phyloP scores from a whole-genome alignment of 2,113 vertebrate species.

The Psettodes erumei region DNA sequence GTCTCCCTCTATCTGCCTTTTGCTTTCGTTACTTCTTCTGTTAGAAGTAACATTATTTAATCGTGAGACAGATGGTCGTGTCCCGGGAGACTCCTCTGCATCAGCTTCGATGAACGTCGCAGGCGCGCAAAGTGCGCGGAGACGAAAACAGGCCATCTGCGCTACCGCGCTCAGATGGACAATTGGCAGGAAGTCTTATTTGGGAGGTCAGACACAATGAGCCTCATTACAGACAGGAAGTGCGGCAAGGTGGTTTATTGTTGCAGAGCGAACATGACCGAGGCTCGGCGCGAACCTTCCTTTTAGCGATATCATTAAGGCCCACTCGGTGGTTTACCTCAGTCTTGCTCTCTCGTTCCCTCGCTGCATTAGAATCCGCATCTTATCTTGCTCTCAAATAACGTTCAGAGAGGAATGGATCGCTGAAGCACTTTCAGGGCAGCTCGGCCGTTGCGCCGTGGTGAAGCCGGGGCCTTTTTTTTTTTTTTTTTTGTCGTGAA shows the following conservation, averaged over 20 bases:
- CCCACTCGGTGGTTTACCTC: neutral
- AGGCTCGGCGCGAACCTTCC: constrained; percentile 7
- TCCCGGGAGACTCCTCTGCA: constrained; percentile 48
- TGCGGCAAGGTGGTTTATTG: constrained; percentile 33
- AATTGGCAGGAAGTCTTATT: constrained; percentile 69
- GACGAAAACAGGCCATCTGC: constrained; percentile 60
- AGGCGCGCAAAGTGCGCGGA: constrained; percentile 15
- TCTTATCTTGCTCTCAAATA: neutral
- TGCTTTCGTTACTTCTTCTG: too few species aligned
- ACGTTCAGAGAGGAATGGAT: neutral
- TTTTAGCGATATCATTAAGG: constrained; percentile 5
- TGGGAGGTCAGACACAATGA: constrained; percentile 60
- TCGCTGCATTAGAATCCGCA: neutral
- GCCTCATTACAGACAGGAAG: constrained; percentile 59
- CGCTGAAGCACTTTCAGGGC: neutral
- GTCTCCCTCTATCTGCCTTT: constrained; percentile 33
- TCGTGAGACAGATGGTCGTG: constrained; percentile 62
- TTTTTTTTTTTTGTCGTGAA: neutral
- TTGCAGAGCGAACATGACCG: constrained; percentile 9
- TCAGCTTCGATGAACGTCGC: constrained; percentile 68
- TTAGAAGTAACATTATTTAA: constrained; percentile 48
- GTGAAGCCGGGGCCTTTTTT: neutral
- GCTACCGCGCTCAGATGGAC: constrained; percentile 63
- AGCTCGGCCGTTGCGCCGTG: neutral
- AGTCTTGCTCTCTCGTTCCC: neutral